Base-by-base conservation (phyloP, 2,888 invertebrate genomes). In the Agrotis exclamationis region DNA sequence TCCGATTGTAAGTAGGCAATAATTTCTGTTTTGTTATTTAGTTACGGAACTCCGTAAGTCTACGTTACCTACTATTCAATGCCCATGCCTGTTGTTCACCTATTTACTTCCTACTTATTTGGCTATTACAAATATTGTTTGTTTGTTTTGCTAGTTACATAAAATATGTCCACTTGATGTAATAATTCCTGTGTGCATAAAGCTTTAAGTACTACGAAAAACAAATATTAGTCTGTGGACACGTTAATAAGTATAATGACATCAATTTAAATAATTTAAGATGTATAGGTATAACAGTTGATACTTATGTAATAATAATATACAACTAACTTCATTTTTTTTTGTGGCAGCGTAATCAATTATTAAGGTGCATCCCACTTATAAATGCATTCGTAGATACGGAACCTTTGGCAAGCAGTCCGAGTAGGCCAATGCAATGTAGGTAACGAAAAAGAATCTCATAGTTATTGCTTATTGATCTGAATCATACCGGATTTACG, bases 221-320 rank as follows among this genome's bases (percentile, higher is more conserved):
- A 63, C n/a, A 56, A 71, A 24, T 63, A 18, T 33, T 24, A 56
- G 22, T n/a, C 33, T 48, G 56, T 45, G 33, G 14, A 60, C 24
- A 73, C 33, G 51, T 59, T 51, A 59, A 51, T 72, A 28, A 28
- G 24, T 33, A 28, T 28, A n/a, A 16, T 72, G 74, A 72, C 65
- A 72, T 56, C 48, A 64, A 63, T 72, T 56, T 74, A 72, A 44
- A 56, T 64, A 39, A 72, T 45, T 44, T 63, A 56, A 56, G 44
- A 5, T 44, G 24, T 63, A 44, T n/a, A n/a, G n/a, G n/a, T 48
- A 64, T 63, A 65, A 48, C 50, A 3, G 11, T 24, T 33, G 48
- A 44, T 63, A 44, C 47, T 71, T 20, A 39, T 24, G 2, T 73
- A 54, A 18, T 45, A 44, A n/a, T n/a, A n/a, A n/a, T n/a, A n/a